These are phyloP conservation scores for Triplophysa tibetana DNA, from an alignment of 2,113 vertebrate species.

Conservation along the genomic window DNA sequence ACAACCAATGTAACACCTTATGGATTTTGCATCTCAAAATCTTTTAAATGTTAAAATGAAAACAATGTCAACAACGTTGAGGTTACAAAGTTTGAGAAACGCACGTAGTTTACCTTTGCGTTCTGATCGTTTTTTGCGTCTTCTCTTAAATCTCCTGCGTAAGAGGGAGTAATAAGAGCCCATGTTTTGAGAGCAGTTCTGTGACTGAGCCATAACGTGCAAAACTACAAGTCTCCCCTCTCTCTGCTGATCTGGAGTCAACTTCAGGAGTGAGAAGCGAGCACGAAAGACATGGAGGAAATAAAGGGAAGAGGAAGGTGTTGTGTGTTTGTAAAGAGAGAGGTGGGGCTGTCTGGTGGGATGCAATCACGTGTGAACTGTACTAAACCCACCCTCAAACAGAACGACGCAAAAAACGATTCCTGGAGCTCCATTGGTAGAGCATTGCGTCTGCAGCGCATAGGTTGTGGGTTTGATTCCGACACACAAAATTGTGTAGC, in stretches of 20 bases:
- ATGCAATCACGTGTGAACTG: not conserved
- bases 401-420: too few relatives aligned
- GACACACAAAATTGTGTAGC: too few relatives aligned
- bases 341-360: not conserved
- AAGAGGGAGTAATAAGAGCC: slow-evolving; percentile 54
- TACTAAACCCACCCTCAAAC: not conserved
- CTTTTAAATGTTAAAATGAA: too few relatives aligned
- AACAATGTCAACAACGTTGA: not conserved
- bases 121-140: slow-evolving; percentile 73
- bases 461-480: too few relatives aligned
- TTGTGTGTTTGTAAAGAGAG: not conserved
- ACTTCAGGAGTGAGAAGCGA: not conserved
- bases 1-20: not conserved
- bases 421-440: too few relatives aligned
- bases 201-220: slow-evolving; percentile 62
- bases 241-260: not conserved
- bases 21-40: too few relatives aligned
- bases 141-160: slow-evolving; percentile 64
- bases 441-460: too few relatives aligned
- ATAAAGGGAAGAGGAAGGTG: slow-evolving; percentile 4
- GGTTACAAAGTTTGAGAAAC: not conserved
- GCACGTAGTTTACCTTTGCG: slow-evolving; percentile 71
- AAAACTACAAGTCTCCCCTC: not conserved
- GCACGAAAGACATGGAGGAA: not conserved
- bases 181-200: slow-evolving; percentile 27